Evolutionary conservation across 2,113 vertebrate species (phyloP).

Genomic region (Cardinalis cardinalis): DNA sequence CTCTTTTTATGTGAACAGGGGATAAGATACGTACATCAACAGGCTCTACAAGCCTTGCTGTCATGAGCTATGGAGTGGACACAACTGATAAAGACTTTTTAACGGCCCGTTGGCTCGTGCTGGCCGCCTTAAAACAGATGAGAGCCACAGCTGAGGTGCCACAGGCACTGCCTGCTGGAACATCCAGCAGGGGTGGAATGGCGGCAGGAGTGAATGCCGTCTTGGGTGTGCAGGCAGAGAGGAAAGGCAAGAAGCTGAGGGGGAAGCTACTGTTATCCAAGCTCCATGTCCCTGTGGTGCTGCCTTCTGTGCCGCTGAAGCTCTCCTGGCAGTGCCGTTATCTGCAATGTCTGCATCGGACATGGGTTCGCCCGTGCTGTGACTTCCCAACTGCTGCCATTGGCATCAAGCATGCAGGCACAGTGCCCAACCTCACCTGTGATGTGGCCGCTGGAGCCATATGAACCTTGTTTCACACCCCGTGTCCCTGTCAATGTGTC

Average conservation of each 20-base stretch:
- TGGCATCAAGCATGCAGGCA: background rate
- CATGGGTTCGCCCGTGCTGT: accelerated
- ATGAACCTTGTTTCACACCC: background rate
- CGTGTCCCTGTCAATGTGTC: background rate
- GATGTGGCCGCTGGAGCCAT: background rate
- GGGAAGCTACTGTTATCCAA: background rate
- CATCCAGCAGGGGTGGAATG: background rate
- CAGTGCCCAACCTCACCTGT: background rate
- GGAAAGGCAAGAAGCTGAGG: background rate
- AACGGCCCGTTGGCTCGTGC: background rate
- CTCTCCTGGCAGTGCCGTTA: accelerated
- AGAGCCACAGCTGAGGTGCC: background rate
- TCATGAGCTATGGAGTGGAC: background rate
- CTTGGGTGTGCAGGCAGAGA: background rate
- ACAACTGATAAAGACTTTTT: background rate
- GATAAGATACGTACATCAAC: background rate
- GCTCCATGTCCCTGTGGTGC: background rate
- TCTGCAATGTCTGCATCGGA: background rate
- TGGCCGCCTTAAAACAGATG: background rate
- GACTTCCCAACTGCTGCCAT: background rate
- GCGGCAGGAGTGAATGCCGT: background rate
- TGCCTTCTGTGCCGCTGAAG: background rate
- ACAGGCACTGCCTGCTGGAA: background rate
- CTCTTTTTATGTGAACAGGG: background rate
- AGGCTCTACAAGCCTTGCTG: background rate